Conservation (phyloP, 2,888 invertebrate species). For the Gari tellinella region DNA sequence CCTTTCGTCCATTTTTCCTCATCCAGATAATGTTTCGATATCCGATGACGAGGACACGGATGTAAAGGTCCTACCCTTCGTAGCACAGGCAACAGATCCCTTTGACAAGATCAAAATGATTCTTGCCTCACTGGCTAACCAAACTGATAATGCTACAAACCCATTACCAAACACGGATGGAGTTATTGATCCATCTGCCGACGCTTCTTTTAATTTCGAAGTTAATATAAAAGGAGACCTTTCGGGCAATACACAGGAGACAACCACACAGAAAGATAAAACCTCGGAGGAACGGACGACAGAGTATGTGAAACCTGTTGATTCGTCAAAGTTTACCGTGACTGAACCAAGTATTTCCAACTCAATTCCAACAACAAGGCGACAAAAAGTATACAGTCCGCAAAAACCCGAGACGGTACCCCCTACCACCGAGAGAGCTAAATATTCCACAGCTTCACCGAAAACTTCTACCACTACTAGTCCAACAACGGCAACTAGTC, state of each 20-base stretch:
- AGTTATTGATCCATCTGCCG: slow-evolving; percentile 1
- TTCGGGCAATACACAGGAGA: slow-evolving; percentile 1
- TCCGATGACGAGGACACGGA: slow-evolving; percentile 26
- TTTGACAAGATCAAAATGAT: slow-evolving; percentile 34
- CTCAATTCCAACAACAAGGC: too few relatives aligned
- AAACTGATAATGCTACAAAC: not conserved
- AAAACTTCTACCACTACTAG: too few relatives aligned
- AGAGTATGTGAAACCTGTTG: too few relatives aligned
- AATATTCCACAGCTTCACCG: too few relatives aligned
- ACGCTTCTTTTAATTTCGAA: slow-evolving; percentile 46
- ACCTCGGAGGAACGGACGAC: too few relatives aligned
- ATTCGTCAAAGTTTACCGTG: too few relatives aligned
- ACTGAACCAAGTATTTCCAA: too few relatives aligned
- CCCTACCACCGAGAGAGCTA: too few relatives aligned
- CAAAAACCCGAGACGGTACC: too few relatives aligned
- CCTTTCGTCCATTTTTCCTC: slow-evolving; percentile 38
- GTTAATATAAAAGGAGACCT: slow-evolving; percentile 16
- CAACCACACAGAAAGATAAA: too few relatives aligned
- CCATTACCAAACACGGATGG: not conserved
- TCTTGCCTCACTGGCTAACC: slow-evolving; percentile 23
- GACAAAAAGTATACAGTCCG: too few relatives aligned
- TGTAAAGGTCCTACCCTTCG: slow-evolving; percentile 34
- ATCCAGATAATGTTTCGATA: not conserved
- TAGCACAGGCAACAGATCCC: slow-evolving; percentile 52
- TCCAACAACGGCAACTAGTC: too few relatives aligned